These are phyloP conservation scores for Drosophila melanogaster DNA, from an alignment of 1,140 invertebrate species.

Conservation along the genomic window Release_6_plus_ISO1_MT NC_004354.4:17353001-17353500, in stretches of 20 bases:
- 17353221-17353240: neutral
- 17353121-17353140: conserved; percentile 67
- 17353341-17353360: conserved; percentile 9
- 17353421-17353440: conserved; percentile 39
- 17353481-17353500: conserved; percentile 79
- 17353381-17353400: conserved; percentile 51
- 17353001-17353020: conserved; percentile 36
- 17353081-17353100: conserved; percentile 83
- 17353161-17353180: conserved; percentile 10
- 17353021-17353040: neutral
- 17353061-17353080: conserved; percentile 72
- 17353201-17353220: conserved; percentile 31
- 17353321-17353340: conserved; percentile 17
- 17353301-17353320: conserved; percentile 75
- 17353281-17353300: conserved; percentile 43
- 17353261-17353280: conserved; percentile 34
- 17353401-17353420: conserved; percentile 14
- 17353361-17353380: conserved; percentile 69
- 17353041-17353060: neutral
- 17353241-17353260: conserved; percentile 9
- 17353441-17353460: conserved; percentile 83
- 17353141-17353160: conserved; percentile 15
- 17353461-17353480: conserved; percentile 78
- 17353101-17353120: conserved; percentile 82
- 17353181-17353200: conserved; percentile 51